Base-by-base conservation (phyloP, 2,113 vertebrate species). In the Caloenas nicobarica region DNA sequence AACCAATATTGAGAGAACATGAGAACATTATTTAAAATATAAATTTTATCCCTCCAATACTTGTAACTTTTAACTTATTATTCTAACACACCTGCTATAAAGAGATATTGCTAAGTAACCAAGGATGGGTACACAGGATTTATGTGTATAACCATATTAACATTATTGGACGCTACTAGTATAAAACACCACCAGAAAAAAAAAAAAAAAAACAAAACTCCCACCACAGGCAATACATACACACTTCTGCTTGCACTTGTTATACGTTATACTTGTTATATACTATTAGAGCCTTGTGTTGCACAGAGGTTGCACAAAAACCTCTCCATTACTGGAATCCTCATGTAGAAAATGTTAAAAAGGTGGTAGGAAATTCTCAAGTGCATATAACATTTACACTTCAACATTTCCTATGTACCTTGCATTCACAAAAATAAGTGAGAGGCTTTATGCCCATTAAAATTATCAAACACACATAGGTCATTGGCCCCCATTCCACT, bases 401-500 rank as follows among this genome's bases (percentile, higher is more conserved):
- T 46, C 28, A 48, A 17, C 8, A 68, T 48, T 44, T 82, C 16
- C 24, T 24, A 25, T 2, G 24, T 11, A 26, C 21, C 12, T 85
- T 65, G 25, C 5, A 28, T 19, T 65, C 15, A 46, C 7, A 38
- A 64, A 86, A 62, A 2, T 24, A 71, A 64, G 4, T 16, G 26
- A 77, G 0, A 26, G 10, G 38, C 9, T 85, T 79, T 31, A 60
- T 7, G 6, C 3, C 23, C 24, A 16, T 2, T 46, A 38, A 66
- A 78, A 60, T 36, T 33, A 42, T 9, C 13, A 36, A 42, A 54
- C 21, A 69, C n/a, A 69, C 24, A 17, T 0, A 50, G 36, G 26
- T 48, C 18, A 4, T 16, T 44, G 22, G 3, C 21, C n/a, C 24
- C n/a, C 5, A 0, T 54, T 72, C 38, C 1, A 0, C 28, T 50